Evolutionary conservation across 2,888 invertebrate species (phyloP).

Genomic region (Chrysina gloriosa): DNA sequence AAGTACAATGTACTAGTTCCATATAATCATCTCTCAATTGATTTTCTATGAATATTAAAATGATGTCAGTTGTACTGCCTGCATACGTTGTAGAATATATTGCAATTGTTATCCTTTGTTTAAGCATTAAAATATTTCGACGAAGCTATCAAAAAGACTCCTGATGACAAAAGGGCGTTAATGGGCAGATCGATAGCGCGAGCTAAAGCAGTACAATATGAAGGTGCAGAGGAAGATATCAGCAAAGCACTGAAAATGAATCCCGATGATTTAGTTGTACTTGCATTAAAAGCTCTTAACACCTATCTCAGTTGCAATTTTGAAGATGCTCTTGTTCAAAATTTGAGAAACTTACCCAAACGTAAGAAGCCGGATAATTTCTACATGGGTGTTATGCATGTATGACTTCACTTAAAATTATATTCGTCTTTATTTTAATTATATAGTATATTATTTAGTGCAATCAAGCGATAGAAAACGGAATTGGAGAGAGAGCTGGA

Average conservation of each 20-base stretch:
- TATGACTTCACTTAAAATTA: conserved; percentile 44
- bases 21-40: too few species aligned
- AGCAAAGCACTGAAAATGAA: conserved; percentile 62
- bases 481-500: conserved; percentile 61
- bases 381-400: conserved; percentile 62
- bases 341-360: conserved; percentile 53
- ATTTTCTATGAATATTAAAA: too few species aligned
- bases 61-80: too few species aligned
- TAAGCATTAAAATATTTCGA: conserved; percentile 59
- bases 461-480: conserved; percentile 62
- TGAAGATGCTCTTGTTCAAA: conserved; percentile 61
- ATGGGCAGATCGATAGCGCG: conserved; percentile 69
- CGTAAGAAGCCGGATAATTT: conserved; percentile 62
- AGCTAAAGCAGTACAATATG: conserved; percentile 69
- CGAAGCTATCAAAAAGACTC: conserved; percentile 57
- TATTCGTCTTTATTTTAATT: neutral
- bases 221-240: conserved; percentile 68
- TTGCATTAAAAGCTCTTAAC: conserved; percentile 59
- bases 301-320: conserved; percentile 62
- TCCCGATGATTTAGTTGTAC: conserved; percentile 56
- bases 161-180: conserved; percentile 67
- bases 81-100: neutral
- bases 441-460: conserved; percentile 53
- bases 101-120: conserved; percentile 27
- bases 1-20: too few species aligned